Conservation (phyloP, 2,113 vertebrate genomes). For the Chionodraco myersi region DNA sequence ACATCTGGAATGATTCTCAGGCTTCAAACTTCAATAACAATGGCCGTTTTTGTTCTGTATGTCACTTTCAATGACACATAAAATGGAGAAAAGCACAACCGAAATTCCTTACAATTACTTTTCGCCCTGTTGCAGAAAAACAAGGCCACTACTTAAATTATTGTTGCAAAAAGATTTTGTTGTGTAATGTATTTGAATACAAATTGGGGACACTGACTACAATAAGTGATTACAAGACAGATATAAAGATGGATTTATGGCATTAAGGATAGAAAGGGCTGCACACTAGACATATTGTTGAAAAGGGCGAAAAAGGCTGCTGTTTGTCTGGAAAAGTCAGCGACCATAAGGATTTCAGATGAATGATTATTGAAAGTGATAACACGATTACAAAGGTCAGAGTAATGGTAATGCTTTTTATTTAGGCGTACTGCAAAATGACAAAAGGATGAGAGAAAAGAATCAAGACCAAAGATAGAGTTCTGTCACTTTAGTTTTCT, state of each 20-base stretch:
- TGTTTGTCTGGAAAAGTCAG: not conserved
- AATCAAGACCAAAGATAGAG: not conserved
- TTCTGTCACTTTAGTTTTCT: not conserved
- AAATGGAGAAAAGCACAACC: not conserved
- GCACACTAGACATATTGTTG: too few species aligned
- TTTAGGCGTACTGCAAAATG: not conserved
- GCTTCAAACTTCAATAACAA: conserved; percentile 1
- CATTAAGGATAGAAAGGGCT: not conserved
- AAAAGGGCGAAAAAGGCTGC: too few species aligned
- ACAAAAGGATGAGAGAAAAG: not conserved
- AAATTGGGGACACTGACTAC: not conserved
- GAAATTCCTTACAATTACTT: not conserved
- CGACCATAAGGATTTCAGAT: not conserved
- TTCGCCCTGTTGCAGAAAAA: not conserved
- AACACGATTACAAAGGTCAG: not conserved
- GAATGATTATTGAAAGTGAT: not conserved
- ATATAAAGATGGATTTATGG: not conserved
- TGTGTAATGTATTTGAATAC: not conserved
- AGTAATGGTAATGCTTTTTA: not conserved
- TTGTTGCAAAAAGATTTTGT: not conserved
- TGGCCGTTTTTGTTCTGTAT: not conserved
- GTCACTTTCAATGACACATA: not conserved
- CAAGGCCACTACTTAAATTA: not conserved
- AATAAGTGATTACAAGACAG: not conserved
- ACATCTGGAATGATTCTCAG: not conserved